Evolutionary conservation across 2,113 vertebrate genomes (phyloP), one percentile per base, ranked within the genome.

Genomic region (Anguilla rostrata): DNA sequence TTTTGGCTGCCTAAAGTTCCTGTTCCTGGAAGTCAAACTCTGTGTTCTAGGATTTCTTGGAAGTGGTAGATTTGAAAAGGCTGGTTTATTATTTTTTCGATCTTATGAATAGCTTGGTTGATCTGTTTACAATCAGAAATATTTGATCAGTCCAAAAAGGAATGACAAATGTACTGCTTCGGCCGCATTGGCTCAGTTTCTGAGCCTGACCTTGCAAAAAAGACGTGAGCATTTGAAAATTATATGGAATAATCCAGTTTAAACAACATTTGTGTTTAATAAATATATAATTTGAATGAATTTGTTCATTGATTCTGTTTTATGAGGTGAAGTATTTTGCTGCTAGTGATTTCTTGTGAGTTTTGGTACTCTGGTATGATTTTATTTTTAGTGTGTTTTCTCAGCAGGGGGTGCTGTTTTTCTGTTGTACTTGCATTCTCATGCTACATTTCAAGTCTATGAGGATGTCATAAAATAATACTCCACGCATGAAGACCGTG

Each of bases 21-120:
- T 93, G 90, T 97, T 97, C 95, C 94, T 96, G 96, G 95, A 96
- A 97, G 95, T 95, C 94, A 89, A 92, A 92, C 93, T 92, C 92
- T 91, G 92, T 93, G 94, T 95, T 94, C 94, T 93, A 94, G 93
- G 93, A 94, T 95, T 96, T 96, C 95, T 96, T 92, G 95, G 96
- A 96, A 96, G 93, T 41, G 82, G 88, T 86, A 92, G 94, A 95
- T 95, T 34, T 96, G 94, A 94, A 92, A 91, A 22, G 86, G 86
- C 92, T 79, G 91, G 92, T 93, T 93, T 88, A 88, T 92, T 94
- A 93, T 95, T 95, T 91, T 34, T 94, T 93, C 93, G 92, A 94
- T 88, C 89, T 83, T 71, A 71, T 85, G 63, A 80, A 71, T 79
- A 12, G 40, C 75, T 66, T 83, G 56, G 83, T 53, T 26, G 29